phyloP scores from a whole-genome alignment of 2,797 vertebrate species.

The Threskiornis aethiopicus region DNA sequence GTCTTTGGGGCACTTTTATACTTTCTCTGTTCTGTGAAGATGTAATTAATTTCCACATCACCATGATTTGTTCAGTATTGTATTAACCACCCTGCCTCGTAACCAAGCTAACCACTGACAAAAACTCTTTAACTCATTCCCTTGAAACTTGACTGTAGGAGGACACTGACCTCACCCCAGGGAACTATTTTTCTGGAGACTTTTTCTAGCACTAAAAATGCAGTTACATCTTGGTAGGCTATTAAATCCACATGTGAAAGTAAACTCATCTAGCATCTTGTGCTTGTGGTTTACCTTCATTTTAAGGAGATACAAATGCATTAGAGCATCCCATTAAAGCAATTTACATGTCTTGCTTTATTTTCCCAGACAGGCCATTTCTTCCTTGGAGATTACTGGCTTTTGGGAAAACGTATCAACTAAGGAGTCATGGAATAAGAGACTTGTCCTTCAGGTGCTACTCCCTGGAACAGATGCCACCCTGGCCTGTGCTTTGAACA shows the following conservation, averaged over 20 bases:
- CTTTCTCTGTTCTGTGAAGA: neutral
- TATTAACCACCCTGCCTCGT: neutral
- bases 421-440: neutral
- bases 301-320: neutral
- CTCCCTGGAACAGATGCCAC: neutral
- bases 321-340: neutral
- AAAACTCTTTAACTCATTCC: neutral
- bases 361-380: neutral
- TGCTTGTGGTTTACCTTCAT: neutral
- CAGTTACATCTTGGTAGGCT: neutral
- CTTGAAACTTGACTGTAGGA: neutral
- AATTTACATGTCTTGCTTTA: neutral
- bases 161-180: neutral
- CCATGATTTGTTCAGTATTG: neutral
- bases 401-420: neutral
- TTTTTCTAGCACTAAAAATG: neutral
- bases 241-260: slow-evolving; percentile 30
- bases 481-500: neutral
- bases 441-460: neutral
- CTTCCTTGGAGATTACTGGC: neutral
- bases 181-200: neutral
- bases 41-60: neutral
- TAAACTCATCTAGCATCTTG: neutral
- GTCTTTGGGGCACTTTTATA: neutral
- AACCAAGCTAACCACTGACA: neutral